Percentiles rank a stretch among this genome's conserved stretches.
These are phyloP conservation scores for Oriolus oriolus DNA, from an alignment of 2,113 vertebrate species.

Conservation along the genomic window DNA sequence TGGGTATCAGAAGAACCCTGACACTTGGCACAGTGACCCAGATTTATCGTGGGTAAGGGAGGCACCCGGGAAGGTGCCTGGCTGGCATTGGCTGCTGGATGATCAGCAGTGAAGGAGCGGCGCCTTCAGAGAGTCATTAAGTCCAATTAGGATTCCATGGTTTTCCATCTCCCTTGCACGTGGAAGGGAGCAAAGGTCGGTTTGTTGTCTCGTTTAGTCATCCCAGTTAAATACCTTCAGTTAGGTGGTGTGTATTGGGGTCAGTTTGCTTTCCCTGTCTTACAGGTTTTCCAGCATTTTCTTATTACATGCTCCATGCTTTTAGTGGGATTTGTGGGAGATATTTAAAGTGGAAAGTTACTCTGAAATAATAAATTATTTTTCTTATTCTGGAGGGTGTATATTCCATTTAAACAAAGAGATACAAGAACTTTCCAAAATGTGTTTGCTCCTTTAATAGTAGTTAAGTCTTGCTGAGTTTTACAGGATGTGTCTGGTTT, in stretches of 20 bases:
- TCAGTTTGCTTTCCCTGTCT: neutral
- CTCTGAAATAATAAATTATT: neutral
- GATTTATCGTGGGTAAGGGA: constrained; percentile 1
- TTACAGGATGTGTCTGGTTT: neutral
- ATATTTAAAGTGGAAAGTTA: neutral
- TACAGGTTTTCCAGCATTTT: neutral
- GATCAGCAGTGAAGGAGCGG: neutral
- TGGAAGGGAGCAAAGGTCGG: neutral
- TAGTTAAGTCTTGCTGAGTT: neutral
- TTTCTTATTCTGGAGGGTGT: neutral
- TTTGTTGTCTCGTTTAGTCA: neutral
- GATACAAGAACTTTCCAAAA: neutral
- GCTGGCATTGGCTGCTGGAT: constrained; percentile 30
- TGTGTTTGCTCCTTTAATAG: neutral
- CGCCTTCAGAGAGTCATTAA: neutral
- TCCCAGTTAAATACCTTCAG: neutral
- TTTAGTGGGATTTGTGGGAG: neutral
- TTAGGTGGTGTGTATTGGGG: neutral
- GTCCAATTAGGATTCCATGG: neutral
- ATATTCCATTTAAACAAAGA: neutral
- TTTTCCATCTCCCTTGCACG: neutral
- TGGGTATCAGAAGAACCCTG: constrained; percentile 24
- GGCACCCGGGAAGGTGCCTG: neutral
- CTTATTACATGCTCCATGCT: neutral
- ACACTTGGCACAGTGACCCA: constrained; percentile 58